Conservation (phyloP, 2,113 vertebrate species). For the Panthera leo region DNA sequence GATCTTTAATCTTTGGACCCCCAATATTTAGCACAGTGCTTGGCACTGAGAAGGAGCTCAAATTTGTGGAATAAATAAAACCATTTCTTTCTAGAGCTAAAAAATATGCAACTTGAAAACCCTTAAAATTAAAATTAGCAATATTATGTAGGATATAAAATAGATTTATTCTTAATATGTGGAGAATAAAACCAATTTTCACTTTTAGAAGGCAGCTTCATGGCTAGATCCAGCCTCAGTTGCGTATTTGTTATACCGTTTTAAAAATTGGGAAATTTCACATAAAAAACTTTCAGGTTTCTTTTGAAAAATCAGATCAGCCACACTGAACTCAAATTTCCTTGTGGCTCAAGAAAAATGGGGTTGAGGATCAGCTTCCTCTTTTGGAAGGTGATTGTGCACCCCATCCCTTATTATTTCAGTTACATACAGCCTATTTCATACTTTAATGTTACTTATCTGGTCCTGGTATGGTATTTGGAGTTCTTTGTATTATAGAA, state of each 20-base stretch:
- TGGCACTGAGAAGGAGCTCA: background rate
- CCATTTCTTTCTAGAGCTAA: background rate
- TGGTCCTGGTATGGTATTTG: background rate
- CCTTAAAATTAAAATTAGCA: background rate
- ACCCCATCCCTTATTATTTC: background rate
- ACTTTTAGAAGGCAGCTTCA: background rate
- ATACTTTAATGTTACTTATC: background rate
- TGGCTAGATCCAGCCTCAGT: background rate
- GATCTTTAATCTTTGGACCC: background rate
- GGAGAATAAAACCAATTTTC: slow-evolving; percentile 17
- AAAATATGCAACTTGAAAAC: slow-evolving; percentile 15
- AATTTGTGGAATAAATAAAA: slow-evolving; percentile 18
- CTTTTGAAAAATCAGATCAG: slow-evolving; percentile 46
- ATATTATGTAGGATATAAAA: slow-evolving; percentile 20
- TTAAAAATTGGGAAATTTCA: slow-evolving; percentile 23
- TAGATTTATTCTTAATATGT: slow-evolving; percentile 1
- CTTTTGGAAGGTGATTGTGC: background rate
- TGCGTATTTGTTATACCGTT: background rate
- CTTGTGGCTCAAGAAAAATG: background rate
- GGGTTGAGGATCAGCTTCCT: background rate
- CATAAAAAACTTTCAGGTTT: slow-evolving; percentile 10
- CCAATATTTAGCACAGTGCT: background rate
- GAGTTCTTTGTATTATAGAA: slow-evolving; percentile 25
- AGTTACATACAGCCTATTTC: background rate
- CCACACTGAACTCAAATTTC: background rate